Evolutionary conservation across 2,797 vertebrate genomes (phyloP).

Genomic region (Onychomys arenicola): DNA sequence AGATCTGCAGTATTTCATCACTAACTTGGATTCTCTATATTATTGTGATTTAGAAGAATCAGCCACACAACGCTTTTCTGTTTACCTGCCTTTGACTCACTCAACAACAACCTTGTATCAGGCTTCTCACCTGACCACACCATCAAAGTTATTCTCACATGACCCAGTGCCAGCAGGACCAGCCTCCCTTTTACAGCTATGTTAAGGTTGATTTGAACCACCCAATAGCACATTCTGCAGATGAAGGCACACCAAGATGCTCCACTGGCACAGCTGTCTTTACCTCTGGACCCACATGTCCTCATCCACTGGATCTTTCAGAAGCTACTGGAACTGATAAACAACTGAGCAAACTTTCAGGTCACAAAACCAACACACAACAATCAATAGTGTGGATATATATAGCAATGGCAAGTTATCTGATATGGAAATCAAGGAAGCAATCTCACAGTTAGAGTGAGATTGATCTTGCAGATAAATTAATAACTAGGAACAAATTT

Average conservation of each 20-base stretch:
- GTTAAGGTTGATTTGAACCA: background rate
- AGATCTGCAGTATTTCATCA: background rate
- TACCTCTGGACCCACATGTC: background rate
- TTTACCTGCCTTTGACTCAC: background rate
- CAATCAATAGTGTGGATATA: background rate
- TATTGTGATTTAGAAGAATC: slow-evolving; percentile 9
- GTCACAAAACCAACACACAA: background rate
- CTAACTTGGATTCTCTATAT: background rate
- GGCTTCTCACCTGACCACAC: background rate
- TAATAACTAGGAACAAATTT: background rate
- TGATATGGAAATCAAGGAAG: background rate
- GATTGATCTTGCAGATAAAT: background rate
- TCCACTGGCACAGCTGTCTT: background rate
- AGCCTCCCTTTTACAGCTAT: background rate
- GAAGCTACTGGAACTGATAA: background rate
- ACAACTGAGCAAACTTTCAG: background rate
- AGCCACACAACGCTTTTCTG: background rate
- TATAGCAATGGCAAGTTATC: background rate
- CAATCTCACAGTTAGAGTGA: background rate
- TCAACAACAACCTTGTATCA: background rate
- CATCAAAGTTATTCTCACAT: background rate
- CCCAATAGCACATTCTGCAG: background rate
- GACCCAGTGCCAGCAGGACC: background rate
- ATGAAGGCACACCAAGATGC: background rate
- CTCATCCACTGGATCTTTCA: background rate